Evolutionary conservation across 2,888 invertebrate species (phyloP).

Genomic region (Drosophila siamana): DNA sequence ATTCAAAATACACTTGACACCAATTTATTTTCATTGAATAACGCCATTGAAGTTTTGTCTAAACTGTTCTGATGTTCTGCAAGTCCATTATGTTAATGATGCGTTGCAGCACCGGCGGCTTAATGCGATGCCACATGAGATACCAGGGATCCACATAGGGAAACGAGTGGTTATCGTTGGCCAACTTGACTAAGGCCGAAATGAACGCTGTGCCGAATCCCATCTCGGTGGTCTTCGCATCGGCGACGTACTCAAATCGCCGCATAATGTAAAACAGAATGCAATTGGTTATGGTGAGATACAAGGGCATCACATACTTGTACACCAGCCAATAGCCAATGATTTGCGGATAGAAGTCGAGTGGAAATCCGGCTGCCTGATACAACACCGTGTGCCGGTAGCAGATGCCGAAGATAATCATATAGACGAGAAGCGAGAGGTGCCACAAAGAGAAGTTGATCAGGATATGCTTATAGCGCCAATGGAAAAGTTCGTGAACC

Average conservation of each 20-base stretch:
- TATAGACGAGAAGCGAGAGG: constrained; percentile 44
- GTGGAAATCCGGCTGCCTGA: constrained; percentile 57
- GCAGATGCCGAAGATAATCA: constrained; percentile 43
- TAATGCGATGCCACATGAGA: constrained; percentile 52
- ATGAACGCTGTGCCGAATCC: constrained; percentile 30
- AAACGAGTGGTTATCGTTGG: constrained; percentile 40
- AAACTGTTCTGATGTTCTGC: background rate
- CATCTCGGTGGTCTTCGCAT: constrained; percentile 14
- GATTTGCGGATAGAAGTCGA: constrained; percentile 36
- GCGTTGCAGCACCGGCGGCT: constrained; percentile 44
- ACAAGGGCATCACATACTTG: constrained; percentile 59
- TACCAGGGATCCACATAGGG: constrained; percentile 55
- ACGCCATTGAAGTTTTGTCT: background rate
- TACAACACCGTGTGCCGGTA: constrained; percentile 29
- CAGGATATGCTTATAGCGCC: constrained; percentile 9
- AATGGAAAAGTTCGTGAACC: constrained; percentile 61
- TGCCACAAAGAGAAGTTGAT: constrained; percentile 31
- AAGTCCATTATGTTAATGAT: constrained; percentile 16
- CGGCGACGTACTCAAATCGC: constrained; percentile 53
- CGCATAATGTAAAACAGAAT: constrained; percentile 49
- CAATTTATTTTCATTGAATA: background rate
- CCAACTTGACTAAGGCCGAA: constrained; percentile 54
- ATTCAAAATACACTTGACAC: background rate
- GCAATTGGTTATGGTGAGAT: constrained; percentile 51
- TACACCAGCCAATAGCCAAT: constrained; percentile 67